phyloP scores from a whole-genome alignment of 1,140 invertebrate species.

The Calliphora vicina region DNA sequence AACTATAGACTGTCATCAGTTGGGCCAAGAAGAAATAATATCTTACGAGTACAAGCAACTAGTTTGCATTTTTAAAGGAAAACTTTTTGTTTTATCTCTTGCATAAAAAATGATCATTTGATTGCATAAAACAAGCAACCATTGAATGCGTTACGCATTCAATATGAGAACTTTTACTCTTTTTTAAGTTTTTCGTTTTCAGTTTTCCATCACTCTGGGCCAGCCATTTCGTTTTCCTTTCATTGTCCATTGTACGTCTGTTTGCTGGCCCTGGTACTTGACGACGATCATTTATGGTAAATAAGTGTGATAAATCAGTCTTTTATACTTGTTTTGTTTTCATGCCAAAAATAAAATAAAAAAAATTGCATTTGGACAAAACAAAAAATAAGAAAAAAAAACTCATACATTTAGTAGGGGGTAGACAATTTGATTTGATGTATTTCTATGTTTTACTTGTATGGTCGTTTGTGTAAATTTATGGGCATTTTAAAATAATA shows the following conservation, averaged over 20 bases:
- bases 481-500: conserved; percentile 1
- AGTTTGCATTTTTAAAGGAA: neutral
- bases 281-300: neutral
- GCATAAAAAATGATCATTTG: neutral
- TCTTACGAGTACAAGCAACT: neutral
- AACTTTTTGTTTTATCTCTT: neutral
- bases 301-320: conserved; percentile 8
- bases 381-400: neutral
- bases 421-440: neutral
- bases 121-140: neutral
- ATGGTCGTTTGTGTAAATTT: neutral
- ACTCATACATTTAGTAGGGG: neutral
- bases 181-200: neutral
- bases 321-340: neutral
- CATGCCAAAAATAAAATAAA: neutral
- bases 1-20: neutral
- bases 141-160: conserved; percentile 24
- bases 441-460: neutral
- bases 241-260: neutral
- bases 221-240: neutral
- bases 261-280: neutral
- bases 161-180: conserved; percentile 18
- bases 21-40: neutral
- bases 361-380: neutral
- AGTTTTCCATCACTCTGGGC: neutral